Base-by-base conservation (phyloP, 2,888 invertebrate genomes). In the Mesorhabditis sp. region DNA sequence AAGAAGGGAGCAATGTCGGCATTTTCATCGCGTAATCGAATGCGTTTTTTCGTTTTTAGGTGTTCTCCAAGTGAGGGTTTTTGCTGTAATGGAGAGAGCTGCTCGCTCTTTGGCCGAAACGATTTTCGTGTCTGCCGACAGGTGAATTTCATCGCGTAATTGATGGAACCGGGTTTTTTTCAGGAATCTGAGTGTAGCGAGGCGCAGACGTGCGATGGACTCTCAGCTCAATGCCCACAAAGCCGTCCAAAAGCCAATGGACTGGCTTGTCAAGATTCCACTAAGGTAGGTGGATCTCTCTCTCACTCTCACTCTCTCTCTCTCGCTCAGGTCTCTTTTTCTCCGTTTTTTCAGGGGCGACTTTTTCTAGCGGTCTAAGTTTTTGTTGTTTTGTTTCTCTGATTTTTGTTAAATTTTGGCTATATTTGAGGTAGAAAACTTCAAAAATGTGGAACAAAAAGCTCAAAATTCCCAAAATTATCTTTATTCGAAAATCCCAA, bases 241-340 rank as follows among this genome's bases (percentile, higher is more conserved):
- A 92, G 97, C 0, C 87, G 89, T 45, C 91, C 93, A 45, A 91
- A 93, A 87, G 91, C 92, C 83, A 91, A 97, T 86, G 92, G 92
- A 86, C 94, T 95, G n/a, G 90, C 93, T 83, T 98, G 97, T 87
- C 96, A 96, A 86, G 93, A 95, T 86, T 93, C 93, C 87, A 94
- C 96, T 84, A 90, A 91, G 87, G 95, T 93, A 92, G 96, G 96
- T 74, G 93, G 93, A 87, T 3, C 58, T 58, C 28, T 13, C 4
- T 66, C 43, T 44, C 63, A 2, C 28, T n/a, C 63, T n/a, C 28
- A 2, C 28, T 63, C 3, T 15, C 28, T 63, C 10, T 15, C 63
- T 28, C 28, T 28, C 28, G n/a, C 10, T 45, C 7, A 13, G 15
- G 28, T 13, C 7, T 2, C 45, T 43, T 42, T 66, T 10, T 10